These are phyloP conservation scores for Fukomys damarensis DNA, from an alignment of 2,113 vertebrate genomes.

Conservation along the genomic window DNA sequence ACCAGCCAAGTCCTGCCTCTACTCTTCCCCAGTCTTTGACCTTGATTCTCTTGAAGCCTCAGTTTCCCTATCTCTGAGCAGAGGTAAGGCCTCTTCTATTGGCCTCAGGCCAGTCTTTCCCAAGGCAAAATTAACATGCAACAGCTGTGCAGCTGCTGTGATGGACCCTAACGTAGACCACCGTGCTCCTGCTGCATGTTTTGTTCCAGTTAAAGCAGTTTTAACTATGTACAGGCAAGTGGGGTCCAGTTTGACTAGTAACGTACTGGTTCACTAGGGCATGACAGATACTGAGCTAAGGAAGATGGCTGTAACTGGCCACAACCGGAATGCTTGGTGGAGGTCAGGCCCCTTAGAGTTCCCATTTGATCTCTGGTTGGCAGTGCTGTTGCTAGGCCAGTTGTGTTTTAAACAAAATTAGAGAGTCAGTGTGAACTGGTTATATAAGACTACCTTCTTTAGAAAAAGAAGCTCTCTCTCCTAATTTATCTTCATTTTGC, in stretches of 20 bases:
- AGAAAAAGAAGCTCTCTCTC: conserved; percentile 72
- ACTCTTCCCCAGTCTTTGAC: background rate
- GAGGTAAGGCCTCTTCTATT: background rate
- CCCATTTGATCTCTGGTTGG: conserved; percentile 81
- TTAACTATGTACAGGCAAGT: conserved; percentile 54
- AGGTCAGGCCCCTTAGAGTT: conserved; percentile 74
- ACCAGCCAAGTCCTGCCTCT: background rate
- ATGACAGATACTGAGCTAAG: conserved; percentile 52
- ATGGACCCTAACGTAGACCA: background rate
- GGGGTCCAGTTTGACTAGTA: background rate
- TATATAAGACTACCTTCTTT: conserved; percentile 81
- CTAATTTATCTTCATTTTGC: conserved; percentile 81
- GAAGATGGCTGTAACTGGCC: conserved; percentile 62
- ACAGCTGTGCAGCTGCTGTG: background rate
- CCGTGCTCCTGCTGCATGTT: background rate
- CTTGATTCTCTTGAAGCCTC: background rate
- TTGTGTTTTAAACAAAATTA: conserved; percentile 82
- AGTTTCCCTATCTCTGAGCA: background rate
- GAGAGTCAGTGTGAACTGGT: conserved; percentile 83
- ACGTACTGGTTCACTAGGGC: background rate
- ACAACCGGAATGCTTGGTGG: conserved; percentile 70
- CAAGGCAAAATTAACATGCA: background rate
- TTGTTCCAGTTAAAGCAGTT: conserved; percentile 26
- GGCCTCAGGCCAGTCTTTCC: background rate
- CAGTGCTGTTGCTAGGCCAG: conserved; percentile 80